A percentile compares a stretch with the other conserved stretches of the same genome.
Evolutionary conservation across 2,797 vertebrate species (phyloP).

Genomic region (Caiman crocodilus): DNA sequence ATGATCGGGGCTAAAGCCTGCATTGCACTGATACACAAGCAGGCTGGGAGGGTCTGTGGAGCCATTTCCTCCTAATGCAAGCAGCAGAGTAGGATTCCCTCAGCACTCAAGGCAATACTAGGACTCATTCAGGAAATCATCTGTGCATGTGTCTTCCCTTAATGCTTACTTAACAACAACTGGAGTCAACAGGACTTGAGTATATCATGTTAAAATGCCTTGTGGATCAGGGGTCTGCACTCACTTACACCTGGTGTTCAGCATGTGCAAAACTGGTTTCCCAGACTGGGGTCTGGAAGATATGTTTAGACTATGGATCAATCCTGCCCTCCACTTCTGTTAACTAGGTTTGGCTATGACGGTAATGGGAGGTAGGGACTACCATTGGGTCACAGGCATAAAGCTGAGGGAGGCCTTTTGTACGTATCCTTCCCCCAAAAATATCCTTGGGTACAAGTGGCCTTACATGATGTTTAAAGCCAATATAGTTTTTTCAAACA

Average conservation of each 20-base stretch:
- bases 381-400: background rate
- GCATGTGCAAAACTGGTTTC: background rate
- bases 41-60: background rate
- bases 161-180: background rate
- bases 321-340: background rate
- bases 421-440: background rate
- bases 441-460: background rate
- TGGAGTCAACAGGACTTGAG: background rate
- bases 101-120: background rate
- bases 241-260: background rate
- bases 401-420: background rate
- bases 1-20: background rate
- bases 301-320: background rate
- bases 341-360: fast-evolving
- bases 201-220: fast-evolving
- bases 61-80: background rate
- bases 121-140: background rate
- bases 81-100: background rate
- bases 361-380: background rate
- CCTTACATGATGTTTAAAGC: background rate
- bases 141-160: background rate
- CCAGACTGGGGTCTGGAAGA: background rate
- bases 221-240: background rate
- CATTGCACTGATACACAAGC: background rate
- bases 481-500: background rate